Percentiles rank a stretch among this genome's conserved stretches.
These are phyloP conservation scores for Lipophrys pholis DNA, from an alignment of 2,113 vertebrate species.

Conservation along the genomic window DNA sequence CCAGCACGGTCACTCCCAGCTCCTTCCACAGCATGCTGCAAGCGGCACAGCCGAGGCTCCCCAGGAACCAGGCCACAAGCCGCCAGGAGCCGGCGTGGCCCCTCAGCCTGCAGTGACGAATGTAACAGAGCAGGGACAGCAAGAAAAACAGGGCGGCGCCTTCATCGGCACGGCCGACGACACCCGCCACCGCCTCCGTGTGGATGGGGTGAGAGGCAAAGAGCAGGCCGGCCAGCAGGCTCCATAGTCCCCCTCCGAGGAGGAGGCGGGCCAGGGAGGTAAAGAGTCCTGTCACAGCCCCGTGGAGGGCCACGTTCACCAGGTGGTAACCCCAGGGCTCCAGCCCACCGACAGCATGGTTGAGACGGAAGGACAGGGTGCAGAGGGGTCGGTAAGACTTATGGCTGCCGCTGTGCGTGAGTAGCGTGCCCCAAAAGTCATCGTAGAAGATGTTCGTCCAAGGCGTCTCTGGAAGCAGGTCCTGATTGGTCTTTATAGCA, in stretches of 20 bases:
- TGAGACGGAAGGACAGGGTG: slow-evolving; percentile 96
- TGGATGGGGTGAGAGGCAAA: slow-evolving; percentile 97
- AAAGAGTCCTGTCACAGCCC: slow-evolving; percentile 91
- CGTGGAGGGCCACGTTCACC: slow-evolving; percentile 92
- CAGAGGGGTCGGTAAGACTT: slow-evolving; percentile 98
- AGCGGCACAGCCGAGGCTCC: slow-evolving; percentile 88
- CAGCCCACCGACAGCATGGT: slow-evolving; percentile 91
- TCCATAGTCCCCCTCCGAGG: slow-evolving; percentile 93
- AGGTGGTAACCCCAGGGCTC: slow-evolving; percentile 98
- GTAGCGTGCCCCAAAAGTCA: slow-evolving; percentile 98
- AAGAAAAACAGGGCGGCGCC: slow-evolving; percentile 96
- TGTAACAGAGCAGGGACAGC: slow-evolving; percentile 92
- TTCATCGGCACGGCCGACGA: slow-evolving; percentile 95
- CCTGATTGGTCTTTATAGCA: slow-evolving; percentile 99
- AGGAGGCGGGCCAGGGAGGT: slow-evolving; percentile 91
- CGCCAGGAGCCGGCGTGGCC: slow-evolving; percentile 72
- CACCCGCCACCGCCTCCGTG: slow-evolving; percentile 94
- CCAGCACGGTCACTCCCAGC: slow-evolving; percentile 96
- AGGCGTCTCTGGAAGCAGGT: slow-evolving; percentile 95
- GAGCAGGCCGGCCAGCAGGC: slow-evolving; percentile 91
- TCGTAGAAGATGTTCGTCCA: slow-evolving; percentile 98
- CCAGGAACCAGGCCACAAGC: slow-evolving; percentile 88
- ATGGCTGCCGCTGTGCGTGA: slow-evolving; percentile 98
- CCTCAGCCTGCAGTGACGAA: slow-evolving; percentile 87
- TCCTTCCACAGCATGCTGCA: slow-evolving; percentile 99